Conservation (phyloP, 2,113 vertebrate species). For the Ictalurus punctatus region DNA sequence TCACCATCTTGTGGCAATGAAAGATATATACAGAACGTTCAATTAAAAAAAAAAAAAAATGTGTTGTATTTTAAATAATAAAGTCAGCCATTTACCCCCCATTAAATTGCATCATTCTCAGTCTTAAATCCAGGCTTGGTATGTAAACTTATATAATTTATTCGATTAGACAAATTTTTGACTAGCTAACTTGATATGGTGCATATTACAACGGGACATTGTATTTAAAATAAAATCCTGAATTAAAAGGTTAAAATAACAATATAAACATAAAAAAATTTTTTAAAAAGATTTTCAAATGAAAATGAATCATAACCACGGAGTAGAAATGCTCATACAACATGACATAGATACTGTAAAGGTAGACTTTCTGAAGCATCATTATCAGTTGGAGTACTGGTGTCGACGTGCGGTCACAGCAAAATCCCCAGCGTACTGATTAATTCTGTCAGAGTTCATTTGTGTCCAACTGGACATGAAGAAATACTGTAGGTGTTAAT, state of each 20-base stretch:
- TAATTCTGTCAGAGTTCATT: too few relatives aligned
- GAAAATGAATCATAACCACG: neutral
- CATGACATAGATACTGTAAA: neutral
- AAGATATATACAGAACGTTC: neutral
- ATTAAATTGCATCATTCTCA: neutral
- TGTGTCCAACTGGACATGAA: too few relatives aligned
- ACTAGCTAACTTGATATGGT: neutral
- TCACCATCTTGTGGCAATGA: constrained; percentile 17
- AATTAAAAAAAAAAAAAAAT: neutral
- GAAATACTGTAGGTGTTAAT: too few relatives aligned
- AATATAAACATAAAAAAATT: too few relatives aligned
- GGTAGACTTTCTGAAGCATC: neutral
- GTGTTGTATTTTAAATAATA: neutral
- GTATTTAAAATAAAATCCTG: neutral
- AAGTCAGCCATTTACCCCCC: neutral
- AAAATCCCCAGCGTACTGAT: too few relatives aligned
- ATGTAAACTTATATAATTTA: neutral
- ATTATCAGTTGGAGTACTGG: neutral
- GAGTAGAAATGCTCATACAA: neutral
- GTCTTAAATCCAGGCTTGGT: neutral
- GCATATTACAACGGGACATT: neutral
- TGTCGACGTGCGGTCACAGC: neutral
- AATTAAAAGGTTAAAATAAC: neutral
- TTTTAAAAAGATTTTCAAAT: neutral
- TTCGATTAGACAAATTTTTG: neutral